phyloP scores from a whole-genome alignment of 2,888 invertebrate genomes.

The Cephonodes hylas region DNA sequence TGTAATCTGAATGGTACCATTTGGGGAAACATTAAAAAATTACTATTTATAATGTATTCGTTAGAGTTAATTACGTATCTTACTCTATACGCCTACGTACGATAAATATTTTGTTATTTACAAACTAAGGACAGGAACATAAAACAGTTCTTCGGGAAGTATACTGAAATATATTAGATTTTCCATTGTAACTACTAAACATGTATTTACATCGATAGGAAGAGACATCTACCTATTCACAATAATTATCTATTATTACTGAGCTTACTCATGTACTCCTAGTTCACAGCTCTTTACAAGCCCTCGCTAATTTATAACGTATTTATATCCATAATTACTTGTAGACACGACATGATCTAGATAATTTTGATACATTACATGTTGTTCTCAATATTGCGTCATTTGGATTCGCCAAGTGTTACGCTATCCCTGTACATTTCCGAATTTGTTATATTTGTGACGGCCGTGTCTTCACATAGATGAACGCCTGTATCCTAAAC shows the following conservation, averaged over 20 bases:
- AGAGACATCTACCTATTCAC: constrained; percentile 67
- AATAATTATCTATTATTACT: constrained; percentile 56
- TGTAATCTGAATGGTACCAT: constrained; percentile 62
- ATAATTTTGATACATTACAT: constrained; percentile 45
- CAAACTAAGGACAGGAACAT: constrained; percentile 78
- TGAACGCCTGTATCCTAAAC: constrained; percentile 21
- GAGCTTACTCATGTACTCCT: constrained; percentile 59
- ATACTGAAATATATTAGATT: constrained; percentile 76
- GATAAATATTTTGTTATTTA: constrained; percentile 72
- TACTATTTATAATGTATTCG: constrained; percentile 48
- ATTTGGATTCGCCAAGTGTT: constrained; percentile 46
- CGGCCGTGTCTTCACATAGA: constrained; percentile 20
- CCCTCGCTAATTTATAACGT: constrained; percentile 40
- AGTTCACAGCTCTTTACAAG: constrained; percentile 70
- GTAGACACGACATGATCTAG: constrained; percentile 41
- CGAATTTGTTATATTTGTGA: constrained; percentile 65
- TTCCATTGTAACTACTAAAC: constrained; percentile 62
- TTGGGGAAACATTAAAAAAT: constrained; percentile 58
- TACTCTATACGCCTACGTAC: constrained; percentile 45
- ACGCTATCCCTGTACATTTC: constrained; percentile 78
- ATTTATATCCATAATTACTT: constrained; percentile 33
- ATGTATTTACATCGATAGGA: constrained; percentile 71
- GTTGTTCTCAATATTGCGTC: constrained; percentile 41
- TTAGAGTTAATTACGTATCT: constrained; percentile 43
- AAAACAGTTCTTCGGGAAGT: constrained; percentile 76